These are phyloP conservation scores for Tachina lurida DNA, from an alignment of 2,888 invertebrate species.

Conservation along the genomic window DNA sequence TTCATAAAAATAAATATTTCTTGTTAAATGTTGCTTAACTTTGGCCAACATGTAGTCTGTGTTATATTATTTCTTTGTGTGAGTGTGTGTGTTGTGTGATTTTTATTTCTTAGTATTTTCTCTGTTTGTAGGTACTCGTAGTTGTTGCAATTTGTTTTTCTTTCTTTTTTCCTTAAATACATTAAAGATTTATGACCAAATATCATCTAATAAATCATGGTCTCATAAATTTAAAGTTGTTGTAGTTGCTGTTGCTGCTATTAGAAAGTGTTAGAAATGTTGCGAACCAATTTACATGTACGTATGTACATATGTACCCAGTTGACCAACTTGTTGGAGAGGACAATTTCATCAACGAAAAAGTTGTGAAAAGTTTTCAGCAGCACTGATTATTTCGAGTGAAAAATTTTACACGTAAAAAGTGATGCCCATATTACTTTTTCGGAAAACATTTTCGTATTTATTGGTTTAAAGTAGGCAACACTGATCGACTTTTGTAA, in stretches of 20 bases:
- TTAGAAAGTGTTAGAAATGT: constrained; percentile 49
- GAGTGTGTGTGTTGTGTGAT: neutral
- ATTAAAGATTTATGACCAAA: constrained; percentile 67
- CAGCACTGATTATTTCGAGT: too few species aligned
- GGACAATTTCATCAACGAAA: too few species aligned
- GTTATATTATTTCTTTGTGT: neutral
- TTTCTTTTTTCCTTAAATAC: constrained; percentile 43
- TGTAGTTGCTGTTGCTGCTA: constrained; percentile 21
- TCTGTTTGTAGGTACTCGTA: constrained; percentile 9
- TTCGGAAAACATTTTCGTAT: too few species aligned
- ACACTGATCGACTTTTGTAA: too few species aligned
- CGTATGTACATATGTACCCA: neutral
- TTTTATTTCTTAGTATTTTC: constrained; percentile 1
- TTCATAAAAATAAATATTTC: constrained; percentile 62
- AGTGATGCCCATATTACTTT: too few species aligned
- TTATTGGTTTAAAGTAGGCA: too few species aligned
- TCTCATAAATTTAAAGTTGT: constrained; percentile 65
- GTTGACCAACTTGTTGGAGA: too few species aligned
- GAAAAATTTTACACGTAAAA: too few species aligned
- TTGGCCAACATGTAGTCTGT: constrained; percentile 31
- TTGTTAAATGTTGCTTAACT: constrained; percentile 68
- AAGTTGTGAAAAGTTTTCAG: too few species aligned
- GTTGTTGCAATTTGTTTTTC: constrained; percentile 4
- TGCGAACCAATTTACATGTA: constrained; percentile 12
- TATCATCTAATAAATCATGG: constrained; percentile 68